Base-by-base conservation (phyloP, 2,888 invertebrate genomes). In the Phaonia tiefii region DNA sequence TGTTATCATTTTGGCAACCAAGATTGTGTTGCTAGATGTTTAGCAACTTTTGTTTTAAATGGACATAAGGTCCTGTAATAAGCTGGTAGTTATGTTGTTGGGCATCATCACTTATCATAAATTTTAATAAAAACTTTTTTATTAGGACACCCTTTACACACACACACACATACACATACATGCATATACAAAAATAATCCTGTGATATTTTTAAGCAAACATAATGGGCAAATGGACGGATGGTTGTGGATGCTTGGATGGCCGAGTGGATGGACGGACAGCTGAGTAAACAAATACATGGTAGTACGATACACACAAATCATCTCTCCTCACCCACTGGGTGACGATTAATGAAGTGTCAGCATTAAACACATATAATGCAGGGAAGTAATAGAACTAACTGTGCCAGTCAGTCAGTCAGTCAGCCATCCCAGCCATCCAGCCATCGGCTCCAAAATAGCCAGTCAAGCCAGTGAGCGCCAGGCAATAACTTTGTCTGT, bases 291-390 rank as follows among this genome's bases (percentile, higher is more conserved):
- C 71, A 46, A 22, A 31, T 39, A 63, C 63, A 31, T 31, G 4
- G 31, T 31, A 31, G 31, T 31, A 31, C n/a, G n/a, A 76, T 42
- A 75, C 58, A 67, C 54, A 25, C 49, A 72, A 67, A 78, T 70
- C 63, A 54, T 71, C 75, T 81, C 77, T n/a, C n/a, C n/a, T 78
- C 78, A 81, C 78, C 81, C 78, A 81, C 78, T 69, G 78, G 81
- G 75, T 46, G 54, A 72, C 15, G 58, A 78, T 81, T 78, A 81
- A 81, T 81, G 81, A 81, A 81, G 81, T 81, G 81, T 81, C 81
- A 81, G 81, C 81, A 81, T 78, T 81, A 81, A 81, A 81, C 72
- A 78, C 69, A 78, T 69, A 76, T 46, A 67, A 20, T 72, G 54
- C 44, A 63, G 76, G 31, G 31, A 31, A 31, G 31, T 31, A 31